Base-by-base conservation (phyloP, 2,797 vertebrate genomes). In the Odontamblyopus rebecca region DNA sequence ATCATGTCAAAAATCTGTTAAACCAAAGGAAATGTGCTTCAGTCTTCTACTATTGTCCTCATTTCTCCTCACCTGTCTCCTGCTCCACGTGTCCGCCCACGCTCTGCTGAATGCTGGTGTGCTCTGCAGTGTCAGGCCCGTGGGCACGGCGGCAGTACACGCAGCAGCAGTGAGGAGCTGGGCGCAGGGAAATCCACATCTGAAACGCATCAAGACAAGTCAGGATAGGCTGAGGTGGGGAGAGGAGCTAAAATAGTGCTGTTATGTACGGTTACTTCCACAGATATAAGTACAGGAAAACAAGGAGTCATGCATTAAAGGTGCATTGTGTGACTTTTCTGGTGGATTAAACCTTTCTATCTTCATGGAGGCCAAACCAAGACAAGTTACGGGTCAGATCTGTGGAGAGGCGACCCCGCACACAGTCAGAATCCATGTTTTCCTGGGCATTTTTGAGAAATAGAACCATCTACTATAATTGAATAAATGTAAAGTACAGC, bases 141-240 rank as follows among this genome's bases (percentile, higher is more conserved):
- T 50, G 44, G 63, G 63, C 63, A 66, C 44, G 18, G 44, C 29
- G 44, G 41, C 29, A 44, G 26, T 16, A 15, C 15, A 48, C 41
- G 44, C 23, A 67, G 54, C 23, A 67, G 54, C 48, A 1, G 79
- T 76, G 23, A 74, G 69, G 71, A 68, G 72, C 67, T 75, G 79
- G 76, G 71, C 68, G 70, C 65, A 77, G 79, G 76, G 76, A 82
- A 86, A 80, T 65, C 82, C 80, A 27, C 23, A 74, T 69, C 35
- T 9, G 70, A 13, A 41, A 15, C 9, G 30, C 4, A 62, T 9
- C 61, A 30, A 13, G 56, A 12, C 11, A 27, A 57, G n/a, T 23
- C 26, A 27, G 57, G 13, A 30, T 16, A 16, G 19, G 19, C 51
- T 19, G 51, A 53, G 18, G 18, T 53, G 51, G n/a, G 53, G 8